Percentiles rank a stretch among this genome's conserved stretches.
These are phyloP conservation scores for Entomobrya multifasciata DNA, from an alignment of 2,888 invertebrate species.

Conservation along the genomic window DNA sequence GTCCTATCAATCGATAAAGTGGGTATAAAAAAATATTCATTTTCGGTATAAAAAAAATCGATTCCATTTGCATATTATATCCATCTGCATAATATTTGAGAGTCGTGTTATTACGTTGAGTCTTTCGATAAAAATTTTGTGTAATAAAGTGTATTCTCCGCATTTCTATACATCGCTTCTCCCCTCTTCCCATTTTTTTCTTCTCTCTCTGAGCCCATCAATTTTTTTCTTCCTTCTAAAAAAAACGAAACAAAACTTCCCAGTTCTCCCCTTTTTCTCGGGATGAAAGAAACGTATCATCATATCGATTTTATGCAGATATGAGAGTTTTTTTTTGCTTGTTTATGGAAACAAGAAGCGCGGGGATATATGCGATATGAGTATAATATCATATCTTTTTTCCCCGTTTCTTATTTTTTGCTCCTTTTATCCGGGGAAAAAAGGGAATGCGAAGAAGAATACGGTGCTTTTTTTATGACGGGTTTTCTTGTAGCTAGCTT, in stretches of 20 bases:
- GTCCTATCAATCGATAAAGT: slow-evolving; percentile 29
- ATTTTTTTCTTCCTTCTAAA: slow-evolving; percentile 19
- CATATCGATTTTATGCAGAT: slow-evolving; percentile 61
- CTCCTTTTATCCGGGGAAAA: background rate
- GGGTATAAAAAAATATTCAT: too few species aligned
- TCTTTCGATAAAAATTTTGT: too few species aligned
- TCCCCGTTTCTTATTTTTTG: background rate
- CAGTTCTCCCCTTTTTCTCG: slow-evolving; percentile 18
- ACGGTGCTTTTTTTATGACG: background rate
- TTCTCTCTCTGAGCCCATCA: slow-evolving; percentile 35
- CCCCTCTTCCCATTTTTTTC: slow-evolving; percentile 9
- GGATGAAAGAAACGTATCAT: too few species aligned
- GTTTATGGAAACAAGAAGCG: background rate
- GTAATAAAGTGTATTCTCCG: background rate
- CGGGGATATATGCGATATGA: slow-evolving; percentile 56
- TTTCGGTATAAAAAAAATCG: too few species aligned
- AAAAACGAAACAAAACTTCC: background rate
- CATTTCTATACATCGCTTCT: background rate
- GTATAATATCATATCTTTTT: too few species aligned
- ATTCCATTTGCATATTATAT: slow-evolving; percentile 36
- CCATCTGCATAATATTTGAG: slow-evolving; percentile 28
- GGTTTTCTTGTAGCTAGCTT: background rate
- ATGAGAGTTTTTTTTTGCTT: background rate
- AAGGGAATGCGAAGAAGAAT: background rate
- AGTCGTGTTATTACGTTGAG: too few species aligned